Conservation (phyloP, 2,113 vertebrate genomes). For the Melanotaenia duboulayi region DNA sequence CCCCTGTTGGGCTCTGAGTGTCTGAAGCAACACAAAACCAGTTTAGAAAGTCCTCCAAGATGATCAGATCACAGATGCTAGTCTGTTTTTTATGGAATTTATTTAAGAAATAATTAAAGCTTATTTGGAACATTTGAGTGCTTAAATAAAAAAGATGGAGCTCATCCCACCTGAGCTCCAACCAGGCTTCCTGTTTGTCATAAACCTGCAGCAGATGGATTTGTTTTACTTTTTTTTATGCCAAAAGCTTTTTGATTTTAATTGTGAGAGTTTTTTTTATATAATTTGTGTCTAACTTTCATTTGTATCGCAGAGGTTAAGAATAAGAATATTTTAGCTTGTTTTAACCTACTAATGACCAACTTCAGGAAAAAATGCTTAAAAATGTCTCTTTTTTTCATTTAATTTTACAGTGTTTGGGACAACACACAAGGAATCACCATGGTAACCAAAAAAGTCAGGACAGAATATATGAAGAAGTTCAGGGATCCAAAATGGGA, state of each 20-base stretch:
- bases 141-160: too few species aligned
- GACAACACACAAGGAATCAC: conserved; percentile 12
- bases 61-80: background rate
- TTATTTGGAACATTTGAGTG: too few species aligned
- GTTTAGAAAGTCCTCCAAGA: background rate
- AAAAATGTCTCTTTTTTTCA: background rate
- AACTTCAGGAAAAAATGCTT: background rate
- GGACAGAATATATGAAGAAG: conserved; percentile 95
- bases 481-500: conserved; percentile 93
- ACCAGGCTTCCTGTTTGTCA: too few species aligned
- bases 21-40: background rate
- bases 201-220: too few species aligned
- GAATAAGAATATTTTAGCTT: background rate
- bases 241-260: too few species aligned
- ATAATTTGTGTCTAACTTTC: too few species aligned
- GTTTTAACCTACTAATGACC: background rate
- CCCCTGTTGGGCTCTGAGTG: background rate
- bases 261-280: background rate
- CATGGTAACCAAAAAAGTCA: conserved; percentile 80
- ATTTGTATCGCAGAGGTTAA: background rate
- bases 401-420: conserved; percentile 9
- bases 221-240: too few species aligned
- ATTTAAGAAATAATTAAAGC: too few species aligned
- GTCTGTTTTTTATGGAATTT: too few species aligned
- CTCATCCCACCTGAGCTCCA: too few species aligned